A percentile compares a stretch with the other conserved stretches of the same genome.
Conservation (phyloP, 2,113 vertebrate genomes). For the Melanocharis versteri region DNA sequence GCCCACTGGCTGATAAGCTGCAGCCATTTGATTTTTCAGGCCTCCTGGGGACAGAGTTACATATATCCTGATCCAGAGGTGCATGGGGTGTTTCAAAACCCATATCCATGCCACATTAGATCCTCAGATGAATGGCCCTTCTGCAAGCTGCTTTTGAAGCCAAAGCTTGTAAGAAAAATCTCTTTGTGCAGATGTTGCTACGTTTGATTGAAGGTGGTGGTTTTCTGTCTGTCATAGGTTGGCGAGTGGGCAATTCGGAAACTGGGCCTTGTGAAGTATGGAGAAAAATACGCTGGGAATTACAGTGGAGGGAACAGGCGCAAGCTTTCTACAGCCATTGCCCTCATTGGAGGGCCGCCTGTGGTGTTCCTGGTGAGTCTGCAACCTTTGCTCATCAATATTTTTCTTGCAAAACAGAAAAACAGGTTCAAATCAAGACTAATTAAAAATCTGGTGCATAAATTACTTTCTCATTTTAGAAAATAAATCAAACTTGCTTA, state of each 20-base stretch:
- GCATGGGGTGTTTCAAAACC: background rate
- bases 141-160: background rate
- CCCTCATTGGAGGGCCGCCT: slow-evolving; percentile 91
- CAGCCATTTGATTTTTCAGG: background rate
- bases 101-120: rapidly evolving
- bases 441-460: background rate
- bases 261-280: slow-evolving; percentile 89
- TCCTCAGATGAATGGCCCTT: background rate
- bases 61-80: background rate
- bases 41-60: background rate
- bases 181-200: background rate
- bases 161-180: background rate
- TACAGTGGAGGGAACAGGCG: slow-evolving; percentile 96
- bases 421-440: background rate
- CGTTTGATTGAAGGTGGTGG: background rate
- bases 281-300: slow-evolving; percentile 89
- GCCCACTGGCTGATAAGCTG: background rate
- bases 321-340: slow-evolving; percentile 96
- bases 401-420: background rate
- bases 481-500: background rate
- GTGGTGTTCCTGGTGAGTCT: slow-evolving; percentile 95
- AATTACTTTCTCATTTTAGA: background rate
- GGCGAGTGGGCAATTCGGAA: slow-evolving; percentile 96
- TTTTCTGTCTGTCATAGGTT: slow-evolving; percentile 73
- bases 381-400: background rate